phyloP scores from a whole-genome alignment of 2,797 vertebrate species.

The Myripristis jacobus region DNA sequence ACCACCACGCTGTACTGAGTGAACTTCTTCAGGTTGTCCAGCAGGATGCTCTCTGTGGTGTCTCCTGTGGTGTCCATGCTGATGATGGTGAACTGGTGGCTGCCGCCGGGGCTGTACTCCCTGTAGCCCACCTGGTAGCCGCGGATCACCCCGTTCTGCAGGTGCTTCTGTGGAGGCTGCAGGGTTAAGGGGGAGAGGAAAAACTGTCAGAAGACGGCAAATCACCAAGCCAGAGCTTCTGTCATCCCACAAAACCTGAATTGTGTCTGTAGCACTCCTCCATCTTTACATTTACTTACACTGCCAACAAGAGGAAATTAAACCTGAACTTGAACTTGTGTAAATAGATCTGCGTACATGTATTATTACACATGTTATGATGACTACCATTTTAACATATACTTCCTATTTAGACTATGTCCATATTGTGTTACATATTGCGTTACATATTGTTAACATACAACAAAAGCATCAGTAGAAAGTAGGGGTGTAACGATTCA shows the following conservation, averaged over 20 bases:
- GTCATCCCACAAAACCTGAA: not conserved
- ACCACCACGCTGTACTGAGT: slow-evolving; percentile 99
- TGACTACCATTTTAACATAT: too few species aligned
- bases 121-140: slow-evolving; percentile 98
- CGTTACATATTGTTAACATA: too few species aligned
- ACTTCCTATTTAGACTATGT: too few species aligned
- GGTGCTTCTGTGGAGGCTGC: slow-evolving; percentile 94
- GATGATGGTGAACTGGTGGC: slow-evolving; percentile 97
- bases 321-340: too few species aligned
- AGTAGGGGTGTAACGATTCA: too few species aligned
- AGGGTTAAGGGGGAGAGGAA: not conserved
- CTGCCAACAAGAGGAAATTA: too few species aligned
- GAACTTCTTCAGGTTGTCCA: slow-evolving; percentile 98
- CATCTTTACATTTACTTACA: too few species aligned
- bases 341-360: too few species aligned
- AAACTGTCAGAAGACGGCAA: not conserved
- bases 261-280: too few species aligned
- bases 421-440: too few species aligned
- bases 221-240: not conserved
- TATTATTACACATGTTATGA: too few species aligned
- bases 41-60: slow-evolving; percentile 89
- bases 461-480: too few species aligned
- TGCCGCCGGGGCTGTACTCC: slow-evolving; percentile 96
- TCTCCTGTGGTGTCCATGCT: slow-evolving; percentile 96
- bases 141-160: slow-evolving; percentile 97